Conservation (phyloP, 2,797 vertebrate species). For the Balearica regulorum region DNA sequence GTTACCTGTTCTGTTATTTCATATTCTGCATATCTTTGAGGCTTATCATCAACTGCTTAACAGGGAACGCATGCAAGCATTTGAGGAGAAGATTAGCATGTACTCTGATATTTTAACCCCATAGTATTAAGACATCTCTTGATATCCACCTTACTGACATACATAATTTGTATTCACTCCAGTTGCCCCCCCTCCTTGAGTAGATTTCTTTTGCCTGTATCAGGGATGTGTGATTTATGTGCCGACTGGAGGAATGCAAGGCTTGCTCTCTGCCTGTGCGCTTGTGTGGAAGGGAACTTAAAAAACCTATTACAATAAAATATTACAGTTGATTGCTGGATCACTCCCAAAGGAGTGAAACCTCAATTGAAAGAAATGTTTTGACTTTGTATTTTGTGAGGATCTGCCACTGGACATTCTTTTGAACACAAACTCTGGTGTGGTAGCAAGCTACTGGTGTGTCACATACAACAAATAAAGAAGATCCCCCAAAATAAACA, state of each 20-base stretch:
- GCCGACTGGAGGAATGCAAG: neutral
- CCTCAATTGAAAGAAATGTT: neutral
- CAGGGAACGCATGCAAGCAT: neutral
- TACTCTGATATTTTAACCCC: neutral
- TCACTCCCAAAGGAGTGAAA: neutral
- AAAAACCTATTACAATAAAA: neutral
- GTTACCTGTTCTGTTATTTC: neutral
- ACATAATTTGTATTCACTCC: neutral
- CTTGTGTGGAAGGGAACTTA: neutral
- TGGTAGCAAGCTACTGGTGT: neutral
- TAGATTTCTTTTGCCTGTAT: neutral
- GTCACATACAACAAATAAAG: neutral
- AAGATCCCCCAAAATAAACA: neutral
- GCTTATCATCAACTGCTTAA: neutral
- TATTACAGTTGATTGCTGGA: neutral
- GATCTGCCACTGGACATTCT: neutral
- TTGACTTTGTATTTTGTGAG: neutral
- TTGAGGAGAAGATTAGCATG: neutral
- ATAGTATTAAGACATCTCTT: neutral
- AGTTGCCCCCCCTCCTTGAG: neutral
- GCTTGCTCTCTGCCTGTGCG: fast-evolving
- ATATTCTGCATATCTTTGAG: neutral
- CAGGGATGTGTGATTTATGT: neutral
- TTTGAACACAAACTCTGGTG: neutral
- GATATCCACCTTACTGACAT: neutral